A percentile compares a stretch with the other conserved stretches of the same genome.
Evolutionary conservation across 2,113 vertebrate species (phyloP).

Genomic region (Scomber japonicus): DNA sequence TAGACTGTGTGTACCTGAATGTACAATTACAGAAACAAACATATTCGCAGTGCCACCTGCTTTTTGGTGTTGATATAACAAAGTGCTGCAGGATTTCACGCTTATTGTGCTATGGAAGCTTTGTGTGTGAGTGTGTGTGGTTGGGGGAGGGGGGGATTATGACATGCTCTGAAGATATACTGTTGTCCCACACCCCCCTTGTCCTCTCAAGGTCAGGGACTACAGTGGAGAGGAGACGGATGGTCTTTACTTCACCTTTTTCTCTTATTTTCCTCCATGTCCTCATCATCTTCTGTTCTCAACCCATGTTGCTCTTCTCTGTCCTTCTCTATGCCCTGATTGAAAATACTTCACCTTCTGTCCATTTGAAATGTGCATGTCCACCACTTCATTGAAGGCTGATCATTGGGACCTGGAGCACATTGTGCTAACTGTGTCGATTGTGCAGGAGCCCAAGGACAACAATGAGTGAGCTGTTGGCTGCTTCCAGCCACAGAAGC

Average conservation of each 20-base stretch:
- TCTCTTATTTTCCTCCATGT: background rate
- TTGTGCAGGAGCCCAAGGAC: conserved; percentile 42
- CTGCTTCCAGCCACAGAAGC: background rate
- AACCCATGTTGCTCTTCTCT: background rate
- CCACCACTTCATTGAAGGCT: conserved; percentile 34
- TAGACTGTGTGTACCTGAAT: too few species aligned
- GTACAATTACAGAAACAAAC: background rate
- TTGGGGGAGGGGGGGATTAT: conserved; percentile 38
- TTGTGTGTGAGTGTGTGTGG: conserved; percentile 7
- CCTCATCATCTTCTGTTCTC: background rate
- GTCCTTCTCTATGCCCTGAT: background rate
- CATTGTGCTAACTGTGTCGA: background rate
- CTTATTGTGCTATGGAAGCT: conserved; percentile 6
- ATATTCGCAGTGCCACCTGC: background rate
- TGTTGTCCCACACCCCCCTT: conserved; percentile 8
- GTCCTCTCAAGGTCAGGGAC: conserved; percentile 66
- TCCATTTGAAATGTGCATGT: background rate
- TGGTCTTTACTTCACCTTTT: conserved; percentile 42
- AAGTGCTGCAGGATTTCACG: background rate
- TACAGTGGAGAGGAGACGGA: conserved; percentile 26
- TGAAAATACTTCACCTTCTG: background rate
- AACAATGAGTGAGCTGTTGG: conserved; percentile 9
- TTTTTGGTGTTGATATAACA: background rate
- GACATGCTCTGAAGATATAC: conserved; percentile 46
- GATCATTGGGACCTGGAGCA: conserved; percentile 12